These are phyloP conservation scores for Cacoxenus indagator DNA, from an alignment of 2,888 invertebrate species.

Conservation along the genomic window DNA sequence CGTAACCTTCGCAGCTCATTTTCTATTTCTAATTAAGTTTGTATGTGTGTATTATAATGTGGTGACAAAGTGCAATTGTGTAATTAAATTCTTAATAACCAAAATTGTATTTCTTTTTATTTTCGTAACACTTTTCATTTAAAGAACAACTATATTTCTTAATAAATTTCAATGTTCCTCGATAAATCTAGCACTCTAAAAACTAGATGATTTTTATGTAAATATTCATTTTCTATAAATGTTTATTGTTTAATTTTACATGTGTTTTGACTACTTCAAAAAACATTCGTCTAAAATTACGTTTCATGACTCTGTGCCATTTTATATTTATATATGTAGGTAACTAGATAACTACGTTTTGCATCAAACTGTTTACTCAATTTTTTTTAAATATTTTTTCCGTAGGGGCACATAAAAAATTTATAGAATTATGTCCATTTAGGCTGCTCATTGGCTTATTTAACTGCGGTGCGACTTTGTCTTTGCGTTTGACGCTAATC, in stretches of 20 bases:
- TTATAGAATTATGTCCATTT: too few relatives aligned
- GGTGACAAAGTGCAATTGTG: not conserved
- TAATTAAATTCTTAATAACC: not conserved
- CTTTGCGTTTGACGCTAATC: too few relatives aligned
- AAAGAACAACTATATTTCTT: constrained; percentile 9
- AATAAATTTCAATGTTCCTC: constrained; percentile 8
- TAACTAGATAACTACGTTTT: not conserved
- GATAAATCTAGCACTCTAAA: constrained; percentile 3
- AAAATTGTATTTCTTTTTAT: not conserved
- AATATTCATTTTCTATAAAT: constrained; percentile 19
- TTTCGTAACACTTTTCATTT: constrained; percentile 15
- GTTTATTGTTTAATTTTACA: not conserved
- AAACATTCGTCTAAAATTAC: not conserved
- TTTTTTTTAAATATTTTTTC: not conserved
- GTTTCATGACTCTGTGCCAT: constrained; percentile 1
- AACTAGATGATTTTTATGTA: constrained; percentile 14
- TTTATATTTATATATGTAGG: not conserved
- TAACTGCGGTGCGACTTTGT: too few relatives aligned
- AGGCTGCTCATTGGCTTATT: too few relatives aligned
- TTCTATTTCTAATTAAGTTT: not conserved
- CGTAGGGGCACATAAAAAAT: not conserved
- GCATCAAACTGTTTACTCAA: not conserved
- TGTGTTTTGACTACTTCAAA: constrained; percentile 7
- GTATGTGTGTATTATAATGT: not conserved
- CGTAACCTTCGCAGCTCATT: not conserved